Evolutionary conservation across 1,140 invertebrate species (phyloP).

Genomic region (Drosophila takahashii): DNA sequence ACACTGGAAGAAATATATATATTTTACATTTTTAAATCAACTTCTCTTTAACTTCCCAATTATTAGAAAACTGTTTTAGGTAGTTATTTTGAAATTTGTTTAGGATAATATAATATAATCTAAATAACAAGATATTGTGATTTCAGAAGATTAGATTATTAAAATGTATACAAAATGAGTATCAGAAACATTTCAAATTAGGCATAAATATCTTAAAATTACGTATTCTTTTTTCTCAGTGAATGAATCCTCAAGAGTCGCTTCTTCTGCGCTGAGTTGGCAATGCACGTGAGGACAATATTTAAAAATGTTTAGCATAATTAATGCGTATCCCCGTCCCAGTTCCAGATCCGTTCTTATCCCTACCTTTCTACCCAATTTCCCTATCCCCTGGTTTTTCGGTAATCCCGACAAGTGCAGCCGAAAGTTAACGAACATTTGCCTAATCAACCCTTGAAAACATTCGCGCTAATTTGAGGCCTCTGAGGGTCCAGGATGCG

Average conservation of each 20-base stretch:
- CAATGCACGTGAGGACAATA: conserved; percentile 84
- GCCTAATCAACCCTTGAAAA: conserved; percentile 84
- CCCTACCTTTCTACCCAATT: not conserved
- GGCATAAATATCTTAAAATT: too few species aligned
- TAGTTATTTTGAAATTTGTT: too few species aligned
- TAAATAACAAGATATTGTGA: too few species aligned
- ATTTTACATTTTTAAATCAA: not conserved
- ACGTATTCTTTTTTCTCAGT: conserved; percentile 1
- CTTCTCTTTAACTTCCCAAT: too few species aligned
- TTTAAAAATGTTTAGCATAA: conserved; percentile 85
- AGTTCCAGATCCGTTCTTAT: conserved; percentile 9
- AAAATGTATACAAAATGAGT: too few species aligned
- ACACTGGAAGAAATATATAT: not conserved
- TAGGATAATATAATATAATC: too few species aligned
- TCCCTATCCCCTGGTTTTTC: conserved; percentile 2
- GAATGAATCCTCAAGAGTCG: conserved; percentile 57
- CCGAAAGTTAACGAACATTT: conserved; percentile 69
- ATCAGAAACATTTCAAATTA: too few species aligned
- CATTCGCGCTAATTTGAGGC: conserved; percentile 72
- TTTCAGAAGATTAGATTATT: too few species aligned
- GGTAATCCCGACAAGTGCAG: conserved; percentile 58
- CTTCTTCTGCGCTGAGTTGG: conserved; percentile 28
- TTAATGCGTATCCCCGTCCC: conserved; percentile 63
- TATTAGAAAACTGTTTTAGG: too few species aligned
- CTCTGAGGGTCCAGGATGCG: conserved; percentile 13